Evolutionary conservation across 2,797 vertebrate genomes (phyloP), one percentile per base, ranked within the genome.

Genomic region (Rousettus madagascariensis): DNA sequence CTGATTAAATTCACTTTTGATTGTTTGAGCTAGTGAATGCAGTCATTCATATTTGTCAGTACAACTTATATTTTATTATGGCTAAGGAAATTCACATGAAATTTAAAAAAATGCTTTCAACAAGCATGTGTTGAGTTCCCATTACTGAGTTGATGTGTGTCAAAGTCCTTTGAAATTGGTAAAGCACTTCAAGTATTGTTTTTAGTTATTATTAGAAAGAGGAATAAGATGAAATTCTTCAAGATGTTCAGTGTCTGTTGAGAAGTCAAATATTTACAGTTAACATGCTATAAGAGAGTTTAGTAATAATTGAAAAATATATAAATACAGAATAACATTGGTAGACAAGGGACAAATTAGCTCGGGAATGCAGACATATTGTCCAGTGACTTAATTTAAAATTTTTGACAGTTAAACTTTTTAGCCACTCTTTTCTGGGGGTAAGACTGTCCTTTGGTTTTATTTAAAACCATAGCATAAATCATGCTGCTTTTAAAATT

Each of bases 301-400:
- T 79, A 80, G n/a, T 94, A 68, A 53, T 79, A 92, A 87, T 69
- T 65, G 11, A 69, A 95, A 83, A 95, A 83, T 61, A 66, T 87
- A 26, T 28, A 75, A 61, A 69, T 89, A 59, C 46, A 65, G 77
- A 71, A 59, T 85, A 80, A 66, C n/a, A 61, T 69, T 86, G 82
- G 68, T 80, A 38, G 51, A 72, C 53, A 16, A 86, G 28, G 55
- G 24, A 65, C 78, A 3, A 88, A 72, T 84, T 93, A 71, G 53
- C 7, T 74, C 93, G 57, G 53, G 30, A 72, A 71, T 94, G 15
- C 24, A 75, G 38, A 16, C 7, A 53, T 91, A 16, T 75, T 95
- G 9, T 87, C 36, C 30, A 84, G 0, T 69, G 46, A 90, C 13
- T 63, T 87, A 59, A 63, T 89, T 89, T 66, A 7, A 91, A 68